Evolutionary conservation across 1,140 invertebrate genomes (phyloP).

Genomic region (Episyrphus balteatus): DNA sequence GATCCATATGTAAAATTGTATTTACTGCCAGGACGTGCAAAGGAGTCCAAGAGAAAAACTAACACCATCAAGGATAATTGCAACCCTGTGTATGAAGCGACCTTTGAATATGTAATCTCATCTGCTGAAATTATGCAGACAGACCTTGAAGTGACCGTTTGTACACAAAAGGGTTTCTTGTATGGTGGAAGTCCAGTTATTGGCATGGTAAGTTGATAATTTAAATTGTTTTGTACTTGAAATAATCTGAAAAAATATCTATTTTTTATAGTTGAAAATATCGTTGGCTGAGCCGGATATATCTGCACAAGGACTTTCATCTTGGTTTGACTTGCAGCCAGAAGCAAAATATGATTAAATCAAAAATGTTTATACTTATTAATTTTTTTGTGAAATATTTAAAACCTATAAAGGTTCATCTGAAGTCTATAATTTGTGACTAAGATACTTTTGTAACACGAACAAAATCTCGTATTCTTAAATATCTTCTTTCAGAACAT

Average conservation of each 20-base stretch:
- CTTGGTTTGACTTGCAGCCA: conserved; percentile 49
- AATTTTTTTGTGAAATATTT: too few relatives aligned
- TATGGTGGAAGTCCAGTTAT: conserved; percentile 66
- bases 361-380: too few relatives aligned
- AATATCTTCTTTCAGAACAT: too few relatives aligned
- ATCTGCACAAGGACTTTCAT: conserved; percentile 38
- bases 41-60: conserved; percentile 85
- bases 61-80: conserved; percentile 77
- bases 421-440: too few relatives aligned
- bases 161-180: conserved; percentile 71
- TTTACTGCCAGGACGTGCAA: conserved; percentile 73
- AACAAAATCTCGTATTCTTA: too few relatives aligned
- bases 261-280: conserved; percentile 24
- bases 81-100: conserved; percentile 84
- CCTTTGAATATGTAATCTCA: conserved; percentile 74
- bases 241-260: neutral
- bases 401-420: too few relatives aligned
- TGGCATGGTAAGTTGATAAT: conserved; percentile 50
- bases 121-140: conserved; percentile 60
- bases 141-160: conserved; percentile 67
- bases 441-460: too few relatives aligned
- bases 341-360: conserved; percentile 25
- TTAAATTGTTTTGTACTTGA: neutral
- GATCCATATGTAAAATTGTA: conserved; percentile 94
- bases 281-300: conserved; percentile 31